Conservation (phyloP, 2,888 invertebrate genomes). For the Dexiosoma caninum region DNA sequence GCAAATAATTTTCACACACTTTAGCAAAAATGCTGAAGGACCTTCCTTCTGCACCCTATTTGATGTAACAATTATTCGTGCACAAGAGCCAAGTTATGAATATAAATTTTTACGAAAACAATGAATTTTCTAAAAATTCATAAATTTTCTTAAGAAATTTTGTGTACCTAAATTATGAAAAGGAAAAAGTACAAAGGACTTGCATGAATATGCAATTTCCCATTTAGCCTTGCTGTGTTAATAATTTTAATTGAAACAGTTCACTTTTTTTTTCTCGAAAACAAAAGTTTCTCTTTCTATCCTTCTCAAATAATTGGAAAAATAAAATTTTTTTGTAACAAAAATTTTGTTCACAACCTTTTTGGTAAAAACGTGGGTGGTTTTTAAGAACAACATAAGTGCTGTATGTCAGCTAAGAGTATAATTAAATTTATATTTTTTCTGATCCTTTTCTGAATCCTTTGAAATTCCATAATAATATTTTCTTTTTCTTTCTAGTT, state of each 20-base stretch:
- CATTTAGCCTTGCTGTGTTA: background rate
- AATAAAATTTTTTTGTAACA: background rate
- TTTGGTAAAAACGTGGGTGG: conserved; percentile 56
- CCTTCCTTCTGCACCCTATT: background rate
- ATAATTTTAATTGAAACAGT: conserved; percentile 29
- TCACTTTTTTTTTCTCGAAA: background rate
- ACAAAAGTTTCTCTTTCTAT: background rate
- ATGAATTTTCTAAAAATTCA: conserved; percentile 28
- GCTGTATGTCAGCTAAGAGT: background rate
- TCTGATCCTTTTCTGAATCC: conserved; percentile 15
- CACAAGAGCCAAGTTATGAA: conserved; percentile 15
- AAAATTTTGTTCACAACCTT: too few relatives aligned
- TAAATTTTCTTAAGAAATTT: conserved; percentile 1
- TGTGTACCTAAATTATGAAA: conserved; percentile 23
- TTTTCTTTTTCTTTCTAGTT: conserved; percentile 11
- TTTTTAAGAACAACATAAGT: conserved; percentile 37
- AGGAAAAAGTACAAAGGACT: background rate
- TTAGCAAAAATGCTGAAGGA: background rate
- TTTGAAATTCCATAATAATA: conserved; percentile 1
- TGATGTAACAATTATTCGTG: background rate
- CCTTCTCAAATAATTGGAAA: background rate
- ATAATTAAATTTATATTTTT: background rate
- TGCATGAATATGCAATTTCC: conserved; percentile 36
- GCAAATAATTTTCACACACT: background rate
- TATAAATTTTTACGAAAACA: conserved; percentile 33